Percentiles rank a stretch among this genome's conserved stretches.
These are phyloP conservation scores for Apaloderma vittatum DNA, from an alignment of 2,113 vertebrate genomes.

Conservation along the genomic window DNA sequence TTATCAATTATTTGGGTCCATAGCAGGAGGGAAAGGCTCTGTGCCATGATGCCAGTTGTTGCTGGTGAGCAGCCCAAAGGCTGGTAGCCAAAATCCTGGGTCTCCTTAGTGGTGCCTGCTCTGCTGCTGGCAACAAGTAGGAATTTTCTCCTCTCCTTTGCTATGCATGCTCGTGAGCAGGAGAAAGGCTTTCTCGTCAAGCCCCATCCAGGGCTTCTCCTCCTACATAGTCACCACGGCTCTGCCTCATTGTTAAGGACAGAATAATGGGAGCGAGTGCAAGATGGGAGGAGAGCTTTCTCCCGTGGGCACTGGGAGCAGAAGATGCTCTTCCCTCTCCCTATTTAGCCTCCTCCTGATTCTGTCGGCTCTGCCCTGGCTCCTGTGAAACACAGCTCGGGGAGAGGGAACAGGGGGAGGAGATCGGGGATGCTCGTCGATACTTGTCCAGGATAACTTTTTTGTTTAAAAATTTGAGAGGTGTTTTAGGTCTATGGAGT, in stretches of 20 bases:
- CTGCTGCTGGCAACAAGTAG: neutral
- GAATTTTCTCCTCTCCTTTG: neutral
- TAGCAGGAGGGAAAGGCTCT: neutral
- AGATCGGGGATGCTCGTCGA: fast-evolving
- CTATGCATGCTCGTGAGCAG: neutral
- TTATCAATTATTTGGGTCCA: neutral
- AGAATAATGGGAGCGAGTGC: fast-evolving
- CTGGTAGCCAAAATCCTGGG: neutral
- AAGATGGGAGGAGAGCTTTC: neutral
- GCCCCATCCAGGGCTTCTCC: neutral
- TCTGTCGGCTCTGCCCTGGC: neutral
- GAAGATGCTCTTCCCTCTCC: slow-evolving; percentile 2
- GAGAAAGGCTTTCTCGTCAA: neutral
- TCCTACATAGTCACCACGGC: neutral
- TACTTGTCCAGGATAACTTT: neutral
- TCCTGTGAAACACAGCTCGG: neutral
- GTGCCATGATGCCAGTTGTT: neutral
- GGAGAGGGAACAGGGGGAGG: neutral
- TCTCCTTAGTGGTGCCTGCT: neutral
- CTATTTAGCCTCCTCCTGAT: neutral
- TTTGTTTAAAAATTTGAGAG: neutral
- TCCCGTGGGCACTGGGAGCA: neutral
- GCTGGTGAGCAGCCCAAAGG: neutral
- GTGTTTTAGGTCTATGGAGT: neutral
- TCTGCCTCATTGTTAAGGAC: neutral